These are phyloP conservation scores for Paraescarpia echinospica DNA, from an alignment of 1,140 invertebrate species.

Conservation along the genomic window DNA sequence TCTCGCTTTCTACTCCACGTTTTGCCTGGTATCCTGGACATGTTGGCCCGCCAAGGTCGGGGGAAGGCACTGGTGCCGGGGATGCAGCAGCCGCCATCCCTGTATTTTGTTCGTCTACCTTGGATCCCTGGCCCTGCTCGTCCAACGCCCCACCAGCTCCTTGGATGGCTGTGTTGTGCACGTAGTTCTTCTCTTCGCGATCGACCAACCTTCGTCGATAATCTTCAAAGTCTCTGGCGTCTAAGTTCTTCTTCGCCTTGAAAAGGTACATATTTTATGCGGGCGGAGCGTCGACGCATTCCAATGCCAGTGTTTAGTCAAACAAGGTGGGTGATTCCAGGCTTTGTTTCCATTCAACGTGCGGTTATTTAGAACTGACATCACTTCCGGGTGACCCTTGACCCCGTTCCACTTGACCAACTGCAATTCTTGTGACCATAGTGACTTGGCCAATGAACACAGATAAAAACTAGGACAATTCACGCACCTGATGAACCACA, in stretches of 20 bases:
- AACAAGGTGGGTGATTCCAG: neutral
- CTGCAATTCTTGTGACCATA: neutral
- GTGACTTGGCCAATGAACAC: neutral
- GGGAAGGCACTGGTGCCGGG: neutral
- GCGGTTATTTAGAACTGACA: conserved; percentile 5
- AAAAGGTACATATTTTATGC: conserved; percentile 6
- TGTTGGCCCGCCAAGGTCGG: neutral
- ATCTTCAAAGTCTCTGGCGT: neutral
- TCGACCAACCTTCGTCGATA: neutral
- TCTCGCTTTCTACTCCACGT: conserved; percentile 3
- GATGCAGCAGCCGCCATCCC: neutral
- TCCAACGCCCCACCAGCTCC: neutral
- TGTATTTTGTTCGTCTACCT: neutral
- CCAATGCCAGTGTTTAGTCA: neutral
- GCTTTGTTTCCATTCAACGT: conserved; percentile 5
- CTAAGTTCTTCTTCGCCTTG: conserved; percentile 4
- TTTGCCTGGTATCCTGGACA: neutral
- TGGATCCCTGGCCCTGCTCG: neutral
- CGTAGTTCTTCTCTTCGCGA: neutral
- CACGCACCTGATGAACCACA: neutral
- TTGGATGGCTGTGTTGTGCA: neutral
- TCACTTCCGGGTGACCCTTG: neutral
- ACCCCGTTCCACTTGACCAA: neutral
- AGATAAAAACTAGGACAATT: neutral
- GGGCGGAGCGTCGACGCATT: neutral